Conservation (phyloP, 2,113 vertebrate genomes). For the Petaurus breviceps region DNA sequence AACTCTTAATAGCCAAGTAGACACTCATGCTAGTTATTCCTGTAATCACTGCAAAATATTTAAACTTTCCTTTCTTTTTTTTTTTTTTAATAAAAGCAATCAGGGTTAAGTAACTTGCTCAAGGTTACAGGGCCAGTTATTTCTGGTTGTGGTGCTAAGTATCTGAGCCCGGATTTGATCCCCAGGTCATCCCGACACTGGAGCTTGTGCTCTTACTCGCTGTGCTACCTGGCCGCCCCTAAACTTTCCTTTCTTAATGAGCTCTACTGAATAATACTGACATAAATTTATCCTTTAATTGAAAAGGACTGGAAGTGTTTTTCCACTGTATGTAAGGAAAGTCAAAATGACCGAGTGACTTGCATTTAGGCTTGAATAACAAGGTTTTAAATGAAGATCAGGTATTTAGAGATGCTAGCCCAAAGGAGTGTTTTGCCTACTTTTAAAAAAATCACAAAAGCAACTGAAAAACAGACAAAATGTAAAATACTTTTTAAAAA, state of each 20-base stretch:
- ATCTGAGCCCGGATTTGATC: too few species aligned
- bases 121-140: too few species aligned
- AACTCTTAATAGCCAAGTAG: slow-evolving; percentile 21
- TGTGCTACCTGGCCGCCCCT: too few species aligned
- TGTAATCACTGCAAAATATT: slow-evolving; percentile 30
- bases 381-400: slow-evolving; percentile 38
- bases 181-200: too few species aligned
- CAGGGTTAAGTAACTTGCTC: too few species aligned
- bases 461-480: slow-evolving; percentile 27
- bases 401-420: slow-evolving; percentile 5
- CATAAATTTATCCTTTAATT: slow-evolving; percentile 47
- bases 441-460: slow-evolving; percentile 27
- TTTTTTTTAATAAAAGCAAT: too few species aligned
- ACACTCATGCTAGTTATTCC: slow-evolving; percentile 26
- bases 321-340: not conserved
- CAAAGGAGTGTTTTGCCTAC: slow-evolving; percentile 25
- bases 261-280: slow-evolving; percentile 28
- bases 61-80: slow-evolving; percentile 41
- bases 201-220: too few species aligned
- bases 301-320: not conserved
- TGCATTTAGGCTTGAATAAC: slow-evolving; percentile 33
- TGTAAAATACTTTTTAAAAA: slow-evolving; percentile 52
- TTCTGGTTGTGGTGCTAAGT: too few species aligned
- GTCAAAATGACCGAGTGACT: slow-evolving; percentile 23
- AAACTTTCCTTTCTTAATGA: slow-evolving; percentile 37